Conservation (phyloP, 2,797 vertebrate species). For the Enteromius trimaculatus region DNA sequence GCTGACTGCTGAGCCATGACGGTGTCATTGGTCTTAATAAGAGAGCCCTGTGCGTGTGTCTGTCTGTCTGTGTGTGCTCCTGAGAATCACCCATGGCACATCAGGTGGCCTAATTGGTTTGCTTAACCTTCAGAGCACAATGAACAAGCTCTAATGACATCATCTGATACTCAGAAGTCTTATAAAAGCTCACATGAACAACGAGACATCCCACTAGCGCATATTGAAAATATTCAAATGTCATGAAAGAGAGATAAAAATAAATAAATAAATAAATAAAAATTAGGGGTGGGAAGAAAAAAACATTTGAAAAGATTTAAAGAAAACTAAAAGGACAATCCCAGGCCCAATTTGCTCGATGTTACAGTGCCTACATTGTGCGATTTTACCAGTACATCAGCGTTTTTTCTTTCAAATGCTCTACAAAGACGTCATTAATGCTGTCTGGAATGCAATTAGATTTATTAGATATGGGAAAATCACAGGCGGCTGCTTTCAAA, state of each 20-base stretch:
- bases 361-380: not conserved
- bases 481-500: not conserved
- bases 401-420: not conserved
- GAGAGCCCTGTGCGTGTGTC: constrained; percentile 68
- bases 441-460: not conserved
- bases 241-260: not conserved
- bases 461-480: not conserved
- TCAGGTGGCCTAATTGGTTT: constrained; percentile 80
- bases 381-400: too few relatives aligned
- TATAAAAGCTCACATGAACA: constrained; percentile 16
- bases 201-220: not conserved
- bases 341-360: not conserved
- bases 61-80: constrained; percentile 73
- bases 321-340: not conserved
- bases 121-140: constrained; percentile 82
- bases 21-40: constrained; percentile 81
- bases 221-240: too few relatives aligned
- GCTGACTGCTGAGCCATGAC: constrained; percentile 73
- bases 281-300: not conserved
- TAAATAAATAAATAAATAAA: not conserved
- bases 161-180: constrained; percentile 64
- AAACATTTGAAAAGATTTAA: not conserved
- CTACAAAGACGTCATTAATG: not conserved
- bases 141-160: constrained; percentile 77
- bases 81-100: constrained; percentile 69